A percentile compares a stretch with the other conserved stretches of the same genome.
Evolutionary conservation across 2,888 invertebrate species (phyloP).

Genomic region (Oxytorus armatus): DNA sequence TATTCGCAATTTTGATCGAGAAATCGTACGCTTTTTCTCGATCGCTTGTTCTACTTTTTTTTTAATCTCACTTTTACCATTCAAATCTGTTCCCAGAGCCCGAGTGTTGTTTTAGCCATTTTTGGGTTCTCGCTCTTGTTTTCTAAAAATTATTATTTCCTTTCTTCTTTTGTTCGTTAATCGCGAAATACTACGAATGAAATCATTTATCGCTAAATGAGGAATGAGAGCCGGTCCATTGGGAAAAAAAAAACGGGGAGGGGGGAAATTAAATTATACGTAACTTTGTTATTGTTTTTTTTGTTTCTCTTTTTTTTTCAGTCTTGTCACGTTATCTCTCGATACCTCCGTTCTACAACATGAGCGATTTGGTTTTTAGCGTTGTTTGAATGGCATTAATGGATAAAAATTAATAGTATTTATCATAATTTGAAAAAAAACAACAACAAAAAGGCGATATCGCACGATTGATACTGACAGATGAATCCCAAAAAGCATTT

Average conservation of each 20-base stretch:
- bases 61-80: too few species aligned
- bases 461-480: background rate
- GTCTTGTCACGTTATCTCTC: constrained; percentile 73
- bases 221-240: constrained; percentile 42
- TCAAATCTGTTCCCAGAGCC: too few species aligned
- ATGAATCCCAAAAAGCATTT: background rate
- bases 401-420: constrained; percentile 2
- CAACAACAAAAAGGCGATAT: background rate
- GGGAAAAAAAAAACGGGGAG: constrained; percentile 33
- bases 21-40: too few species aligned
- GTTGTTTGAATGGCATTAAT: constrained; percentile 36
- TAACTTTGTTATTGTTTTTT: constrained; percentile 43
- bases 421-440: constrained; percentile 4
- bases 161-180: constrained; percentile 37
- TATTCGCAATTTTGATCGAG: too few species aligned
- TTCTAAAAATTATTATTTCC: too few species aligned
- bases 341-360: constrained; percentile 50
- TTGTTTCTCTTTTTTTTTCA: constrained; percentile 65
- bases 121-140: background rate
- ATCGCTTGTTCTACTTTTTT: constrained; percentile 2
- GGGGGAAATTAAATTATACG: constrained; percentile 27
- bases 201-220: constrained; percentile 43
- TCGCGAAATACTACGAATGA: constrained; percentile 30
- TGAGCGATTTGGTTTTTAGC: constrained; percentile 61
- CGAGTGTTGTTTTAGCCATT: background rate